Base-by-base conservation (phyloP, 2,888 invertebrate genomes). In the Ornithoptera alexandrae region DNA sequence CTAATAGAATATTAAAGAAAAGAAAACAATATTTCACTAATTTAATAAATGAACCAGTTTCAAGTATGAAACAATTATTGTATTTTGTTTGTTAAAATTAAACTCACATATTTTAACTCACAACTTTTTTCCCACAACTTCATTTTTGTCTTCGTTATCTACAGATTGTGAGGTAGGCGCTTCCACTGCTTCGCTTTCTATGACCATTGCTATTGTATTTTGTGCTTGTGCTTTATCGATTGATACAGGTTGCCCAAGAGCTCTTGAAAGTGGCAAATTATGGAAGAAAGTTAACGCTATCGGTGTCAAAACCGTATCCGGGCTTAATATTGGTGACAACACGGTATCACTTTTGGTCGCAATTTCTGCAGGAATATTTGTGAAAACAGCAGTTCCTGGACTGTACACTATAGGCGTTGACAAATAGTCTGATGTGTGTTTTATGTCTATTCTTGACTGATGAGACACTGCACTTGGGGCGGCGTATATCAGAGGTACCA, bases 391-490 rank as follows among this genome's bases (percentile, higher is more conserved):
- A 24, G 79, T 71, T 46, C 84, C 72, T 6, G 82, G 88, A 70
- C 81, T 87, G 70, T 90, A 90, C 56, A 90, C 75, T 15, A 89
- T 69, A 1, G 88, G 87, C 0, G 80, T 74, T 2, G 84, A 73
- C 72, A 88, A 73, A 50, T 82, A 76, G 0, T 76, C 79, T 39
- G 87, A 88, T 30, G 79, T 78, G 67, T 89, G 86, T 67, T 81
- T 83, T 62, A 94, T 90, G 74, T 94, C 92, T 66, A 93, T 86
- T 65, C 93, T 88, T 65, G 94, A 93, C 79, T 94, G 94, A 78
- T 93, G 93, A 1, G 93, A 93, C 30, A 94, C 93, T 60, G 94
- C 90, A 77, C 93, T 93, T 1, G 94, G 93, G 42, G 93, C 90
- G 22, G 89, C 85, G 73, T 89, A 87, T 74, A 90, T 86, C 12